Conservation (phyloP, 2,888 invertebrate genomes). For the Gymnosoma rotundatum region DNA sequence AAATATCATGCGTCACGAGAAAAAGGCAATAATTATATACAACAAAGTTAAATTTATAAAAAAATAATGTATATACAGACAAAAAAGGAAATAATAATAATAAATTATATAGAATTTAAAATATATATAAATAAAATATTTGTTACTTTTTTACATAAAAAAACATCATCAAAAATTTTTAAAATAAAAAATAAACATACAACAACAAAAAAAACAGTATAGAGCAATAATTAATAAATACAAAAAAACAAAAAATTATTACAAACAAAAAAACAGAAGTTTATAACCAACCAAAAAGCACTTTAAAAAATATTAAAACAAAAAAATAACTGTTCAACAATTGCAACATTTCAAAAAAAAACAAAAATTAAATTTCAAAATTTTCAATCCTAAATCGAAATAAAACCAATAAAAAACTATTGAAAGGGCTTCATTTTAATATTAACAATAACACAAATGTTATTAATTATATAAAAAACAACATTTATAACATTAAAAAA, state of each 20-base stretch:
- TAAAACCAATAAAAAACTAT: constrained; percentile 32
- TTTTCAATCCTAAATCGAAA: constrained; percentile 36
- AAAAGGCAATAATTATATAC: constrained; percentile 70
- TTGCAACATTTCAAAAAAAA: constrained; percentile 44
- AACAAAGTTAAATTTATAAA: constrained; percentile 27
- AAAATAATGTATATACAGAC: constrained; percentile 44
- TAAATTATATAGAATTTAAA: constrained; percentile 51
- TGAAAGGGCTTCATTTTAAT: constrained; percentile 65
- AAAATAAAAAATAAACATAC: constrained; percentile 19
- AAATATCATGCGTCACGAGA: constrained; percentile 69
- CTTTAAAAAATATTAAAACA: constrained; percentile 33
- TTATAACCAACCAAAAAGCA: constrained; percentile 50
- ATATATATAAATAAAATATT: constrained; percentile 50
- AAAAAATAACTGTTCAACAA: constrained; percentile 27
- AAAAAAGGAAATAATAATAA: constrained; percentile 27
- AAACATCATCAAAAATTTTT: constrained; percentile 53
- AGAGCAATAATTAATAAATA: constrained; percentile 60
- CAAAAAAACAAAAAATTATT: constrained; percentile 12
- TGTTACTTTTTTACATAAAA: constrained; percentile 69
- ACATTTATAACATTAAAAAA: constrained; percentile 13
- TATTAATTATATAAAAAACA: constrained; percentile 56
- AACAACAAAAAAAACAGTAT: constrained; percentile 31
- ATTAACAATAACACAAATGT: constrained; percentile 47
- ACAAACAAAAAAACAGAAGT: not conserved
- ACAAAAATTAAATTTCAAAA: constrained; percentile 51